Base-by-base conservation (phyloP, 1,140 invertebrate species). In the Orius insidiosus region DNA sequence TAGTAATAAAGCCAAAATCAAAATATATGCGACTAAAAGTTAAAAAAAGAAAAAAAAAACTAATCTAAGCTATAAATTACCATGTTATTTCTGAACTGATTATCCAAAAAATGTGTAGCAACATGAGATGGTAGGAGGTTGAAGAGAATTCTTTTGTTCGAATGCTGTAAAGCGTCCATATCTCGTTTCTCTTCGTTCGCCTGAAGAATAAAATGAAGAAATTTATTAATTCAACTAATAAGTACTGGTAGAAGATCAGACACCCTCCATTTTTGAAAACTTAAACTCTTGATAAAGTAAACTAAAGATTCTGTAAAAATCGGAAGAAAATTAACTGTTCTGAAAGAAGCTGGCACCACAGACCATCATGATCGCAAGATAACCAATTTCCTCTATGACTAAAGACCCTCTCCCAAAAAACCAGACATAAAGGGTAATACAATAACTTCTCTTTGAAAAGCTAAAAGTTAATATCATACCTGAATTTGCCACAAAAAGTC, bases 91-190 rank as follows among this genome's bases (percentile, higher is more conserved):
- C 80, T 70, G 60, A 85, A 85, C 66, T 86, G 82, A 60, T 82
- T 83, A 65, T 86, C 83, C 42, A 95, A 67, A 60, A 92, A 95
- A 64, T 94, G 87, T 18, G 81, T 83, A 31, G 88, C 88, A 32
- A 96, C 90, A 65, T 93, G 88, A 43, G 81, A 75, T 5, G 90
- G 90, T 33, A 96, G 68, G 51, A 96, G 74, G 65, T 96, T 96
- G 63, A 89, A 89, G 30, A 95, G 65, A 55, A 95, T 90, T 53
- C 84, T 66, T 59, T 78, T 75, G 62, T 92, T 92, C 46, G 83
- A 85, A 57, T 77, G 73, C 58, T 84, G 85, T 47, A 92, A 62
- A n/a, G 84, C 80, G 56, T 88, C 83, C 80, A 92, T 89, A 62
- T 90, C 87, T 48, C 78, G 68, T 64, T 88, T 88, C 63, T 92